Base-by-base conservation (phyloP, 2,888 invertebrate species). In the Germaria angustata region DNA sequence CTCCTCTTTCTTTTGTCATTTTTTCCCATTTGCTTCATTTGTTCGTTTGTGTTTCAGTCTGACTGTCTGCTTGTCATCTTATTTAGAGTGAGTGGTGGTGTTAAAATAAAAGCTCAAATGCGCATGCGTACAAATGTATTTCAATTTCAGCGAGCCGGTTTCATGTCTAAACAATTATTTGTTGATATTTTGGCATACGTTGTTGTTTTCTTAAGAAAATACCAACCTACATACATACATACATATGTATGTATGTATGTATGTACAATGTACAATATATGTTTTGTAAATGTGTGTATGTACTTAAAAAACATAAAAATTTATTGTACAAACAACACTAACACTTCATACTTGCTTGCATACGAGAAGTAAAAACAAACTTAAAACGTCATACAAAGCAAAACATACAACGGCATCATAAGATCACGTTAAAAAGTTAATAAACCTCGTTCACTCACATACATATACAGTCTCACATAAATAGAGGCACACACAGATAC, bases 101-200 rank as follows among this genome's bases (percentile, higher is more conserved):
- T 71, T 71, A 76, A 82, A 79, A 79, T 66, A 76, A 79, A 79
- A 79, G 82, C 75, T 82, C 22, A 20, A 75, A 71, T 61, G 59
- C 61, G 66, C 76, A 49, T 76, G 65, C 75, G 75, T 65, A 69
- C 79, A 75, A 78, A 69, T 66, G 36, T 57, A 59, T 65, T 65
- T 66, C 41, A 59, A 59, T 61, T 77, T 77, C 20, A 66, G 55
- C 69, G 57, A 79, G 69, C 69, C 75, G 75, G 65, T 82, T 79
- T 71, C 44, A 59, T 79, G 59, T 71, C 53, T 71, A 51, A 79
- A 71, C 82, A 82, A 71, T 69, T 79, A 61, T 71, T 82, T 82
- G 79, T 79, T 79, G 71, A 76, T 82, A 75, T 65, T 79, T 76
- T 81, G 81, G 71, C 82, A 76, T 82, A 82, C 75, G 71, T 53